Evolutionary conservation across 2,797 vertebrate genomes (phyloP).

Genomic region (Echeneis naucrates): DNA sequence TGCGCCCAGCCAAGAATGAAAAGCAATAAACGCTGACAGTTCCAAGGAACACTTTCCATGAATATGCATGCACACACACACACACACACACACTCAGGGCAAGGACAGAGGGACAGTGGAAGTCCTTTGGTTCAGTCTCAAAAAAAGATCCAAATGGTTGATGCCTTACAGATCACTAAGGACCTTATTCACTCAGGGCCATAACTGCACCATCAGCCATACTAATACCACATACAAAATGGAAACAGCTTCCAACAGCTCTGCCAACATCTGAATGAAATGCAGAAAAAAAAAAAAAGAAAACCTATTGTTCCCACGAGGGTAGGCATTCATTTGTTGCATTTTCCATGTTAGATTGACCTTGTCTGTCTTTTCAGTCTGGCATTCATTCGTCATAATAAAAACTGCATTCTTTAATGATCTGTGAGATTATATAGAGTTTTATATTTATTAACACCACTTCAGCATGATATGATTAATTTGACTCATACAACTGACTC

Average conservation of each 20-base stretch:
- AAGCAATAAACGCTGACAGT: conserved; percentile 60
- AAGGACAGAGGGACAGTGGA: conserved; percentile 54
- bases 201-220: conserved; percentile 33
- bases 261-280: conserved; percentile 29
- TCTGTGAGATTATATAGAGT: conserved; percentile 17
- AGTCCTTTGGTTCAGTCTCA: conserved; percentile 46
- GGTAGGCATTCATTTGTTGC: conserved; percentile 28
- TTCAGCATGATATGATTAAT: background rate
- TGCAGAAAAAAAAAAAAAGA: conserved; percentile 16
- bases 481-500: background rate
- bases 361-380: conserved; percentile 31
- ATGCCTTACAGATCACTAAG: conserved; percentile 45
- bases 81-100: conserved; percentile 38
- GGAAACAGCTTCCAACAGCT: conserved; percentile 20
- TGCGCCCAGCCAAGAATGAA: conserved; percentile 62
- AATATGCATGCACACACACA: background rate
- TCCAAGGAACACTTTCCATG: conserved; percentile 29
- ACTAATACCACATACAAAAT: conserved; percentile 37
- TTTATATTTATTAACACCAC: conserved; percentile 2
- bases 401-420: conserved; percentile 1
- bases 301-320: conserved; percentile 4
- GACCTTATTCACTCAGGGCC: conserved; percentile 41
- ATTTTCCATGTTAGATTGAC: conserved; percentile 32
- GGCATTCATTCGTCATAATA: conserved; percentile 29
- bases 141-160: conserved; percentile 56